Percentiles rank a stretch among this genome's conserved stretches.
These are phyloP conservation scores for Pavo muticus DNA, from an alignment of 2,113 vertebrate genomes.

Conservation along the genomic window DNA sequence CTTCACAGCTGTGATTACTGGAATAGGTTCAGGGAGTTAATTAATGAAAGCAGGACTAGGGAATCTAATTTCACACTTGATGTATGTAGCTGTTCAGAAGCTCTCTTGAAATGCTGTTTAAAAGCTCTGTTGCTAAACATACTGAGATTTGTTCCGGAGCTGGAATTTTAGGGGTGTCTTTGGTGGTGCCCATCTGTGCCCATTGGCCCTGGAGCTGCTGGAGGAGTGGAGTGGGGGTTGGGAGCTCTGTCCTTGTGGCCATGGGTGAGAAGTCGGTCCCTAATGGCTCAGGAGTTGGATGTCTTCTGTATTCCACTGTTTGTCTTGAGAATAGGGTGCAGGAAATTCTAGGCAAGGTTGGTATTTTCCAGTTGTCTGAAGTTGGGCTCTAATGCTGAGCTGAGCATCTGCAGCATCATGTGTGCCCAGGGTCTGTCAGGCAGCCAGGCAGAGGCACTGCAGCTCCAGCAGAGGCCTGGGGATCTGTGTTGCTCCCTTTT, in stretches of 20 bases:
- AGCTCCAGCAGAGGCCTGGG: rapidly evolving
- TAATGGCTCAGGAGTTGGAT: neutral
- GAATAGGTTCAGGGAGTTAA: neutral
- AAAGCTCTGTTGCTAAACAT: neutral
- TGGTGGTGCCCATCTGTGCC: neutral
- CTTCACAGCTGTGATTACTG: neutral
- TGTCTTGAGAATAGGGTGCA: rapidly evolving
- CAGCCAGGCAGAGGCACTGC: neutral
- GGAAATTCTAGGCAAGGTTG: rapidly evolving
- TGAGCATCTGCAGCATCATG: too few relatives aligned
- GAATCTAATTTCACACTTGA: neutral
- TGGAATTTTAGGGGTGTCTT: neutral
- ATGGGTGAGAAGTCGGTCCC: neutral
- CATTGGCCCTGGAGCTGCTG: rapidly evolving
- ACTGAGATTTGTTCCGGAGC: neutral
- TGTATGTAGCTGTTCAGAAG: neutral
- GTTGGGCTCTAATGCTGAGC: neutral
- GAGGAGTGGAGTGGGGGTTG: neutral
- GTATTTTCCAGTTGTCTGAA: neutral
- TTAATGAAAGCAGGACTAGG: neutral
- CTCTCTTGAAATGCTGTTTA: neutral
- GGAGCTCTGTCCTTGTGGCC: neutral
- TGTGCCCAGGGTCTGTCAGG: neutral
- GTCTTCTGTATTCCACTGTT: neutral
- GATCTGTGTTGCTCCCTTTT: neutral